Evolutionary conservation across 2,888 invertebrate genomes (phyloP), one percentile per base, ranked within the genome.

Genomic region (Sphaerophoria taeniata): DNA sequence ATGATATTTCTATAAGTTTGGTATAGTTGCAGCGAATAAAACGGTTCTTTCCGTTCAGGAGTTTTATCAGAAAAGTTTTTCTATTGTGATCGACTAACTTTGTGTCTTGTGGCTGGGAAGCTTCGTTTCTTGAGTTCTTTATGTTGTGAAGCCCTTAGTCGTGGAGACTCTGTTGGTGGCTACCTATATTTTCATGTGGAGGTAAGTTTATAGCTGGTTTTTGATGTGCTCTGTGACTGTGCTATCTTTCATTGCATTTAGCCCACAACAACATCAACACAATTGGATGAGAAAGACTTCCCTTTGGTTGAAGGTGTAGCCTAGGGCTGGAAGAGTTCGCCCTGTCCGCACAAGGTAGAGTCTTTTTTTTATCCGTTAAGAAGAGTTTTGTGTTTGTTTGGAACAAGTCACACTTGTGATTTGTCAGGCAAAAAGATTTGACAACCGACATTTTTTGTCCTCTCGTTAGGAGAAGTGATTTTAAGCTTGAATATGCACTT

Each of bases 31-130:
- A 60, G 55, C 36, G 12, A 72, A 84, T 72, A 81, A 81, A 85
- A 70, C 81, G 76, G 81, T 81, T 43, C 81, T 81, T 85, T 85
- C 85, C 85, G 85, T 81, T 79, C 71, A 80, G 72, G 85, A 85
- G 85, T 85, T 85, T 85, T 85, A 85, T 81, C 81, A 85, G 85
- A 85, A 85, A 85, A 81, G 76, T 85, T 85, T 85, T 81, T 81
- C 81, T 85, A 85, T 85, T 85, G 85, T 85, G 85, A 81, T 77
- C 81, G 69, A 85, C 63, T 85, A 81, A 85, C 76, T 85, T 85
- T 81, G 49, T 73, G 85, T 85, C 81, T 85, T 69, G 85, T 77
- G 81, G 81, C 76, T 77, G 75, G 73, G 47, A 36, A 47, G 76
- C 67, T 81, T 47, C 60, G 72, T 81, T 76, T 69, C 71, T 65